Percentiles rank a stretch among this genome's conserved stretches.
Evolutionary conservation across 2,888 invertebrate species (phyloP).

Genomic region (Willowsia nigromaculata): DNA sequence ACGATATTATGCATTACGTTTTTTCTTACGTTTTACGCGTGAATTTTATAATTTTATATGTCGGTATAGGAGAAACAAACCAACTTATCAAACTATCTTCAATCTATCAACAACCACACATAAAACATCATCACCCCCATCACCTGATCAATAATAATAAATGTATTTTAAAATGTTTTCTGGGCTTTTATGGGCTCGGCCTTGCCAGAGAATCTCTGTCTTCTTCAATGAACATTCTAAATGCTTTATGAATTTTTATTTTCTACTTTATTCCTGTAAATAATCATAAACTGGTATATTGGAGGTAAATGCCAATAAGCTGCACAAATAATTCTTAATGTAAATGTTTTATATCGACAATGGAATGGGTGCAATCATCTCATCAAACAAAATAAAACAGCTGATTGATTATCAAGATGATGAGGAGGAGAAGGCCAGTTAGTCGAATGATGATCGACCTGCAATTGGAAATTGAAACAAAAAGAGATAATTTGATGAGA

Average conservation of each 20-base stretch:
- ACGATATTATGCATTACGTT: not conserved
- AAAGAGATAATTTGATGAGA: not conserved
- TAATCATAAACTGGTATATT: too few relatives aligned
- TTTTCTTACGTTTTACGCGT: not conserved
- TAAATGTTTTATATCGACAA: constrained; percentile 26
- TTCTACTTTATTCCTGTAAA: not conserved
- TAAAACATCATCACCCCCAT: constrained; percentile 55
- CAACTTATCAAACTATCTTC: constrained; percentile 16
- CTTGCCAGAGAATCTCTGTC: not conserved
- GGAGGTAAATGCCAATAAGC: too few relatives aligned
- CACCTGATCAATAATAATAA: constrained; percentile 53
- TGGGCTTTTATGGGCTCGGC: constrained; percentile 1
- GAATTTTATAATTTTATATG: constrained; percentile 28
- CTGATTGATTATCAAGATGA: constrained; percentile 35
- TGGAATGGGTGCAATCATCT: constrained; percentile 14
- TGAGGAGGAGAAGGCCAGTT: not conserved
- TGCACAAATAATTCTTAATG: not conserved
- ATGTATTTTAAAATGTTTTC: constrained; percentile 34
- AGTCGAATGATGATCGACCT: not conserved
- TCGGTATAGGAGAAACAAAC: not conserved
- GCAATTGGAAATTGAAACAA: not conserved
- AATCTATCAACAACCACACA: constrained; percentile 49
- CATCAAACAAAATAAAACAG: constrained; percentile 8
- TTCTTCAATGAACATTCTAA: not conserved
- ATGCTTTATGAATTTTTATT: not conserved